Evolutionary conservation across 2,113 vertebrate species (phyloP).

Genomic region (Protobothrops mucrosquamatus): DNA sequence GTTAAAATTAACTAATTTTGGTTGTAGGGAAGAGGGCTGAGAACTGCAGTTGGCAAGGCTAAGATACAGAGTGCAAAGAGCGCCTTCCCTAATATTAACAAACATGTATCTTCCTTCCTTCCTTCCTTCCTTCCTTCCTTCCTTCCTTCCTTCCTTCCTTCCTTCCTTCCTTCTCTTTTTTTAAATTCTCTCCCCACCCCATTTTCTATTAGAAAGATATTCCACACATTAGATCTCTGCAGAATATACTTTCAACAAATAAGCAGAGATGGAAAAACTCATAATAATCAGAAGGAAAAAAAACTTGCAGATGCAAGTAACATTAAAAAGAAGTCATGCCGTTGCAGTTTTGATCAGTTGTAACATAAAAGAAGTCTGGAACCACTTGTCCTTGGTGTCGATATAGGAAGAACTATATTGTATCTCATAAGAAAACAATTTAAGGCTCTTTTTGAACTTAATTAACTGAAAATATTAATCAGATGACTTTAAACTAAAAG

Average conservation of each 20-base stretch:
- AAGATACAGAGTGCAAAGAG: background rate
- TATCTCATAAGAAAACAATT: background rate
- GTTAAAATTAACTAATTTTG: background rate
- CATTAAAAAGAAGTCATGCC: background rate
- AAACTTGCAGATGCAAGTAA: background rate
- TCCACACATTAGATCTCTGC: background rate
- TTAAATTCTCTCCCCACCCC: background rate
- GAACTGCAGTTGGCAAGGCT: background rate
- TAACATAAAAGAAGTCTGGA: background rate
- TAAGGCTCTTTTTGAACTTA: background rate
- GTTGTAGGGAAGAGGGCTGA: background rate
- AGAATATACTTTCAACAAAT: background rate
- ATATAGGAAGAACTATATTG: background rate
- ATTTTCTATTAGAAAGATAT: background rate
- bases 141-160: too few relatives aligned
- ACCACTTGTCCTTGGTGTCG: background rate
- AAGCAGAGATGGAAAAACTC: background rate
- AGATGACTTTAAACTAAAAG: background rate
- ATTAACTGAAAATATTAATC: background rate
- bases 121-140: too few relatives aligned
- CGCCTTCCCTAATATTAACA: background rate
- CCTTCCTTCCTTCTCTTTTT: background rate
- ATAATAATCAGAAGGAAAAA: background rate
- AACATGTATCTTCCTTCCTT: background rate
- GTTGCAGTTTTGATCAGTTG: too few relatives aligned